Evolutionary conservation across 1,140 invertebrate species (phyloP).

Genomic region (Pseudoatta argentina): DNA sequence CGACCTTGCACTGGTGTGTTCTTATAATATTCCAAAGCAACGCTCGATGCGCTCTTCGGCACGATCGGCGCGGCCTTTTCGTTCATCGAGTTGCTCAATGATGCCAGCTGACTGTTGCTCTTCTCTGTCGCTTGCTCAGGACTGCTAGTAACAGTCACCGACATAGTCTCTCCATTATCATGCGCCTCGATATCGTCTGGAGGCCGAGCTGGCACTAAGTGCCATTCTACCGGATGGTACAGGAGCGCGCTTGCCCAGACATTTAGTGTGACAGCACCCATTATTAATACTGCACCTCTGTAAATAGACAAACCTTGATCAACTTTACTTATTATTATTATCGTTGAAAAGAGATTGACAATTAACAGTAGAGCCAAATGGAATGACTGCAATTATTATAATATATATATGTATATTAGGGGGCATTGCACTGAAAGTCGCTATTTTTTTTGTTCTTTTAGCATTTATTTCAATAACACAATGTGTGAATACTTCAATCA

Average conservation of each 20-base stretch:
- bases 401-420: no score
- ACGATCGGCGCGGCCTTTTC: conserved; percentile 78
- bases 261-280: conserved; percentile 94
- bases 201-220: conserved; percentile 87
- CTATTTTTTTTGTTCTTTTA: no score
- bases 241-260: conserved; percentile 94
- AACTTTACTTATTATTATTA: conserved; percentile 27
- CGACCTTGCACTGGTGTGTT: conserved; percentile 83
- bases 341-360: neutral
- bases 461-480: no score
- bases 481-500: no score
- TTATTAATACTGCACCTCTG: conserved; percentile 92
- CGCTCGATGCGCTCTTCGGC: conserved; percentile 87
- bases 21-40: conserved; percentile 87
- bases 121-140: conserved; percentile 75
- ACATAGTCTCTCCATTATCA: conserved; percentile 62
- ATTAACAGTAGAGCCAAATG: neutral
- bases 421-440: no score
- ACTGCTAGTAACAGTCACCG: conserved; percentile 68
- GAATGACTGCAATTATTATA: conserved; percentile 3
- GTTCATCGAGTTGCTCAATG: conserved; percentile 40
- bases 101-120: conserved; percentile 63
- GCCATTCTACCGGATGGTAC: conserved; percentile 93
- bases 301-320: conserved; percentile 69
- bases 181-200: conserved; percentile 57